Base-by-base conservation (phyloP, 1,140 invertebrate genomes). In the Temnothorax curvispinosus region DNA sequence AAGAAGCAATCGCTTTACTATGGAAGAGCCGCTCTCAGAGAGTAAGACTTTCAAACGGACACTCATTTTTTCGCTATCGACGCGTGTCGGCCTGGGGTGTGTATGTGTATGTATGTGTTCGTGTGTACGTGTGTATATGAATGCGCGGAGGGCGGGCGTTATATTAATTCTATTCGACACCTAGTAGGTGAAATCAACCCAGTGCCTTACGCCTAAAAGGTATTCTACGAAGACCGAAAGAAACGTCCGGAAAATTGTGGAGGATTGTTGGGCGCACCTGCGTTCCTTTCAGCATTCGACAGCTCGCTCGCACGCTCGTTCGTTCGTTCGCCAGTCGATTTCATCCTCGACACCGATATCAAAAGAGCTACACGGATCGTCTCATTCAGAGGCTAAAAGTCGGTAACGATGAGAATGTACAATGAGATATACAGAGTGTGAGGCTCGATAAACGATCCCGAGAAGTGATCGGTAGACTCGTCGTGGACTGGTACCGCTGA, bases 351-450 rank as follows among this genome's bases (percentile, higher is more conserved):
- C 44, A 32, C 52, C 21, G 27, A 85, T 85, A 85, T 85, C 82
- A 85, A 85, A 85, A 85, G 38, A 77, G 35, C 60, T 65, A 78
- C 47, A 85, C 50, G 47, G 44, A 76, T 81, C 78, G 69, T 62
- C 47, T 41, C 74, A 65, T 64, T 85, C 47, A 77, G 21, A 76
- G 27, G n/a, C 35, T 69, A 76, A 44, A 81, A 71, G 15, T 78
- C 56, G 58, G 15, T 85, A 76, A 85, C 60, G 47, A 85, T 85
- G 58, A 85, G 47, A 85, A 65, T 85, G 27, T 78, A 85, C 82
- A 84, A 56, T 85, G 81, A 85, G 35, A 85, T 76, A 85, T 84
- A 84, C 81, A 84, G 65, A 82, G 81, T n/a, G 50, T 60, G 71
- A 75, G 47, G 47, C 56, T 58, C 35, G 52, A 54, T 54, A 64